Evolutionary conservation across 2,888 invertebrate genomes (phyloP), one percentile per base, ranked within the genome.

Genomic region (Protodeltote pygarga): DNA sequence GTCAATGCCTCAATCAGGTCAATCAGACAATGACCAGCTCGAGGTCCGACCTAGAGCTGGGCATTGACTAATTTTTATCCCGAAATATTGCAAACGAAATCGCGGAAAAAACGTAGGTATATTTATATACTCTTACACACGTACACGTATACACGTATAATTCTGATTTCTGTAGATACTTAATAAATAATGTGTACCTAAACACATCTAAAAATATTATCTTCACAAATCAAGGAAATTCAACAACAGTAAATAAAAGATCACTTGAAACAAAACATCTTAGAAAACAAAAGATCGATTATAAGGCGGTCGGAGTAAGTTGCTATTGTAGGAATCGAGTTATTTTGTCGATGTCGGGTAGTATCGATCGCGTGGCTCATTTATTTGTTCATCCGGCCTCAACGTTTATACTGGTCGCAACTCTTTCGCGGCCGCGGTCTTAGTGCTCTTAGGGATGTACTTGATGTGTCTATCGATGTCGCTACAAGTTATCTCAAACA

Each of bases 351-450:
- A 55, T 53, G 62, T 61, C 55, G 62, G 65, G 54, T 52, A 23
- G 62, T 75, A 85, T 85, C 79, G 83, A 88, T 88, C 84, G 81
- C 62, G 52, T 64, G 75, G 69, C 80, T 88, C 87, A 87, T 88
- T 89, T 89, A 87, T 89, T 90, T 89, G 87, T 89, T 86, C 88
- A 89, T 89, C 89, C 85, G 66, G 83, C 77, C 83, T 87, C 87
- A 85, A 81, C 81, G 80, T 86, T 86, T 83, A 85, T 81, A 72
- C 80, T 76, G 81, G 79, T 83, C 81, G 82, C 87, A 88, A 89
- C 87, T 89, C 89, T 86, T 88, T 85, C 79, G 78, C 75, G 71
- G 70, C 71, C 73, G 71, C 73, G 73, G 75, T 71, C 71, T 74
- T 74, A 70, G 61, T 47, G 42, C 20, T 9, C 10, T 77, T 80